Evolutionary conservation across 2,113 vertebrate species (phyloP).

Genomic region (western clawed frog (Xenopus tropicalis)): UCB_Xtro_10.0 CM004446.2:66382001-66382500

Average conservation of each 20-base stretch:
- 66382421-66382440: conserved; percentile 70
- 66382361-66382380: conserved; percentile 71
- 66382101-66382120: conserved; percentile 71
- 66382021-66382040: conserved; percentile 67
- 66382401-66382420: conserved; percentile 64
- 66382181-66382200: conserved; percentile 61
- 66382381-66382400: conserved; percentile 69
- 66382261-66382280: conserved; percentile 81
- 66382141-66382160: conserved; percentile 69
- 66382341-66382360: conserved; percentile 79
- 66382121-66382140: conserved; percentile 61
- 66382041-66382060: conserved; percentile 71
- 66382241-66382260: conserved; percentile 72
- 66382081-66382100: conserved; percentile 70
- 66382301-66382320: conserved; percentile 59
- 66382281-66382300: conserved; percentile 71
- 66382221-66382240: conserved; percentile 68
- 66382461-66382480: conserved; percentile 74
- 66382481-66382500: conserved; percentile 77
- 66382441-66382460: conserved; percentile 72
- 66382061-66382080: conserved; percentile 71
- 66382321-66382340: conserved; percentile 72
- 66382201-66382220: conserved; percentile 67
- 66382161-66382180: conserved; percentile 68
- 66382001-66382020: conserved; percentile 66